Percentiles rank a stretch among this genome's conserved stretches.
phyloP scores from a whole-genome alignment of 64 coral and sea anemone species.

The Platygyra sinensis region DNA sequence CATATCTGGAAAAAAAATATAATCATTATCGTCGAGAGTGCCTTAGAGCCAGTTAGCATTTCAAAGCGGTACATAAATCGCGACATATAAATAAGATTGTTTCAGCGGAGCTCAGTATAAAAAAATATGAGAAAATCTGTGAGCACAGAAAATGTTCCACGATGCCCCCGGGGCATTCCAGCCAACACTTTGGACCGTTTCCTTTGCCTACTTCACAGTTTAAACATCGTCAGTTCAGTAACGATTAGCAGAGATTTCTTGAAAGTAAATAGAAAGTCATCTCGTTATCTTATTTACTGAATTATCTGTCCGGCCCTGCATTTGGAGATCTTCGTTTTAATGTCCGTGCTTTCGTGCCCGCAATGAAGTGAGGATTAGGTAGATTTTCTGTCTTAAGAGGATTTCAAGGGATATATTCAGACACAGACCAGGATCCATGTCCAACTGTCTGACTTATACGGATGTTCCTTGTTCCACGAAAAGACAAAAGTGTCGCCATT shows the following conservation, averaged over 20 bases:
- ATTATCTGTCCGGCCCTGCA: background rate
- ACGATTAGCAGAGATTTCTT: slow-evolving; percentile 10
- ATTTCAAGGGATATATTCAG: slow-evolving; percentile 7
- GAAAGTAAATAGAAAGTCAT: slow-evolving; percentile 13
- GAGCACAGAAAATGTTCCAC: background rate
- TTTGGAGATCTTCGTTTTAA: background rate
- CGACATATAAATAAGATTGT: background rate
- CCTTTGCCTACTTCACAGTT: background rate
- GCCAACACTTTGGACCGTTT: background rate
- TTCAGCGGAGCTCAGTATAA: background rate
- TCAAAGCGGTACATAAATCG: background rate
- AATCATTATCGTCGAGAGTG: background rate
- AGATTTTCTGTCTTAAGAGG: background rate
- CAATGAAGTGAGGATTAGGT: slow-evolving; percentile 21
- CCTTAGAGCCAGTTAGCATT: background rate
- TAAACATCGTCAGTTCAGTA: background rate
- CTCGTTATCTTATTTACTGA: slow-evolving; percentile 35
- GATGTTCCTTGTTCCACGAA: background rate
- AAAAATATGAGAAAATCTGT: background rate
- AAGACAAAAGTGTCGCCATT: background rate
- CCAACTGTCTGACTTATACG: slow-evolving; percentile 21
- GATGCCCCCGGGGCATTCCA: background rate
- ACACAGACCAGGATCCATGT: background rate
- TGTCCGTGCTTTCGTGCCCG: slow-evolving; percentile 13
- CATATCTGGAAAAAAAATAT: background rate